These are phyloP conservation scores for Petrophora chlorosata DNA, from an alignment of 2,888 invertebrate species.

Conservation along the genomic window DNA sequence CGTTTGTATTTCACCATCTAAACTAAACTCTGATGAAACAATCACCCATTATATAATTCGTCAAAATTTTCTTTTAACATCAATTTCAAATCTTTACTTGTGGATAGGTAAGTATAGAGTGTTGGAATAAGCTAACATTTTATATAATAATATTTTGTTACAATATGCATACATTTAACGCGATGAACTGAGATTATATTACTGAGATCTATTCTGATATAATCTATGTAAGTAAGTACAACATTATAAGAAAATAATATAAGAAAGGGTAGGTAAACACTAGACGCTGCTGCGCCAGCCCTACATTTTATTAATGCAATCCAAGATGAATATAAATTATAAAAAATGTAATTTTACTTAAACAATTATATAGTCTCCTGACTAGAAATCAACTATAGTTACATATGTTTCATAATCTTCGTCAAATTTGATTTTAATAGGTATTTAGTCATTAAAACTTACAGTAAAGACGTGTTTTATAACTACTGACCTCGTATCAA, in stretches of 20 bases:
- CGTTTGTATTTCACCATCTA: too few species aligned
- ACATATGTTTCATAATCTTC: slow-evolving; percentile 50
- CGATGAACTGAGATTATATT: slow-evolving; percentile 31
- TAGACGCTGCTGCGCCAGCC: slow-evolving; percentile 32
- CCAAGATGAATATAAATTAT: neutral
- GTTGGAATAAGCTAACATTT: too few species aligned
- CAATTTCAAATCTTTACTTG: too few species aligned
- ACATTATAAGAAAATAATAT: slow-evolving; percentile 18
- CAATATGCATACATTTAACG: slow-evolving; percentile 15
- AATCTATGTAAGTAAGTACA: slow-evolving; percentile 27
- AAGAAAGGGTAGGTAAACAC: slow-evolving; percentile 9
- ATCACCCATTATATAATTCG: too few species aligned
- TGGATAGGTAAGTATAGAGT: too few species aligned
- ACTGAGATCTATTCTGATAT: slow-evolving; percentile 38
- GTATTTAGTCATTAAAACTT: slow-evolving; percentile 59
- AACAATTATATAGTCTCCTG: slow-evolving; percentile 77
- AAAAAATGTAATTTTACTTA: slow-evolving; percentile 47
- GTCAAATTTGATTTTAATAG: slow-evolving; percentile 64
- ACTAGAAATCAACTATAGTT: slow-evolving; percentile 78
- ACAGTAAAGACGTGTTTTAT: slow-evolving; percentile 62
- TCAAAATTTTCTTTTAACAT: too few species aligned
- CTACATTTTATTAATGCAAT: slow-evolving; percentile 17
- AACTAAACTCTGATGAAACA: too few species aligned
- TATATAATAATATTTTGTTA: slow-evolving; percentile 15
- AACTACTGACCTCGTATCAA: slow-evolving; percentile 81